These are phyloP conservation scores for Trogon melanurus DNA, from an alignment of 2,113 vertebrate species.

Conservation along the genomic window DNA sequence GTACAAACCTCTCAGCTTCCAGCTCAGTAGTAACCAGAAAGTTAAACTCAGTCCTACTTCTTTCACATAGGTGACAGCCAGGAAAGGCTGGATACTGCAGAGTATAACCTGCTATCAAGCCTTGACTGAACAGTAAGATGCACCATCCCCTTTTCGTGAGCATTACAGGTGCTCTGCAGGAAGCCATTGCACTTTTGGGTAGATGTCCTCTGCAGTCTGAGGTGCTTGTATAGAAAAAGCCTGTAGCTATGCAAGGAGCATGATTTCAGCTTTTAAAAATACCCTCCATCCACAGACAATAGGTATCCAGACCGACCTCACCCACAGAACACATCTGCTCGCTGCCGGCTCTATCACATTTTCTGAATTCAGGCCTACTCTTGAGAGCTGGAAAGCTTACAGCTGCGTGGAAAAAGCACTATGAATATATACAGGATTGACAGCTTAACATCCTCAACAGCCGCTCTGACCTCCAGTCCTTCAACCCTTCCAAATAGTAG, in stretches of 20 bases:
- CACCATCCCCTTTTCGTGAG: neutral
- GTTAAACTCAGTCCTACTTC: neutral
- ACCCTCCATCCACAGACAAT: neutral
- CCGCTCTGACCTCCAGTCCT: neutral
- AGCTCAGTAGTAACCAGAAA: neutral
- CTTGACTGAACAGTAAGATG: neutral
- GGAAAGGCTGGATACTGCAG: neutral
- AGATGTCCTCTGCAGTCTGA: neutral
- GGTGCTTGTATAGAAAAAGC: neutral
- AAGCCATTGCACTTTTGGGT: neutral
- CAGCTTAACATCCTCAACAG: conserved; percentile 6
- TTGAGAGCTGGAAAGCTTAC: neutral
- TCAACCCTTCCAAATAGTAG: neutral
- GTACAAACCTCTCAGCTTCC: neutral
- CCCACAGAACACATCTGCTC: neutral
- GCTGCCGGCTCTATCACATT: fast-evolving
- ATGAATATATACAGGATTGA: neutral
- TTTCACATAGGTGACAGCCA: neutral
- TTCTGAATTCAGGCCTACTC: neutral
- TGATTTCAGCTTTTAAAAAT: conserved; percentile 35
- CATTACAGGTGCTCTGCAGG: neutral
- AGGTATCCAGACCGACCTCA: conserved; percentile 12
- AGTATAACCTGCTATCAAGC: neutral
- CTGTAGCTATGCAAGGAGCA: neutral
- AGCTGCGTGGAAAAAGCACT: conserved; percentile 19